These are phyloP conservation scores for Pempheris klunzingeri DNA, from an alignment of 2,797 vertebrate genomes.

Conservation along the genomic window DNA sequence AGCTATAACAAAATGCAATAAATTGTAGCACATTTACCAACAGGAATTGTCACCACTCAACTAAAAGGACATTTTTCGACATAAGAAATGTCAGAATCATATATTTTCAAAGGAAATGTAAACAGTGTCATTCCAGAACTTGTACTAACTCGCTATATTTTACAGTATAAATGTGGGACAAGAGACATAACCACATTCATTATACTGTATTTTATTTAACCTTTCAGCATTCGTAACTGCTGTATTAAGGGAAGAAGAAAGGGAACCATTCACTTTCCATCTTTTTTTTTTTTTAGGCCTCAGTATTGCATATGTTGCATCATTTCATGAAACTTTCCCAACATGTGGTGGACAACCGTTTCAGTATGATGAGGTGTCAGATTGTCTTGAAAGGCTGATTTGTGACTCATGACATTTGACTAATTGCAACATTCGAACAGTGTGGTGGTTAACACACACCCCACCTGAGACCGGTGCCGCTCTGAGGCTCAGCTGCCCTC, in stretches of 20 bases:
- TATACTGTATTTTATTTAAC: constrained; percentile 6
- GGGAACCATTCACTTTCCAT: not conserved
- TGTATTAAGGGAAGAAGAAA: constrained; percentile 4
- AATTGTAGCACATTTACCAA: constrained; percentile 12
- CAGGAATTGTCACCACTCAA: no score
- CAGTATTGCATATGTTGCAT: constrained; percentile 7
- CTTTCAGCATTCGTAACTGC: not conserved
- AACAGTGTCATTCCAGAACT: constrained; percentile 20
- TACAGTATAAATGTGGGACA: not conserved
- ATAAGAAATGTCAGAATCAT: constrained; percentile 34
- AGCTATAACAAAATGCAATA: constrained; percentile 9
- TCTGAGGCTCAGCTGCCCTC: constrained; percentile 55
- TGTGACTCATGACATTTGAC: constrained; percentile 77
- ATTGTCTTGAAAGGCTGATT: constrained; percentile 52
- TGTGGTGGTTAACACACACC: constrained; percentile 51
- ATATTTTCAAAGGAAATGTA: constrained; percentile 25
- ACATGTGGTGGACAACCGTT: constrained; percentile 69
- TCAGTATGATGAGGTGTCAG: constrained; percentile 66
- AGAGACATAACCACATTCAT: not conserved
- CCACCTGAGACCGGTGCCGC: constrained; percentile 52
- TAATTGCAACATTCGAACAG: constrained; percentile 72
- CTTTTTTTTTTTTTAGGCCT: constrained; percentile 1
- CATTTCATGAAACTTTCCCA: constrained; percentile 41
- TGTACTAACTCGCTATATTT: constrained; percentile 29
- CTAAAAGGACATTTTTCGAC: no score